Evolutionary conservation across 2,888 invertebrate genomes (phyloP).

Genomic region (Drosophila diplacantha): DNA sequence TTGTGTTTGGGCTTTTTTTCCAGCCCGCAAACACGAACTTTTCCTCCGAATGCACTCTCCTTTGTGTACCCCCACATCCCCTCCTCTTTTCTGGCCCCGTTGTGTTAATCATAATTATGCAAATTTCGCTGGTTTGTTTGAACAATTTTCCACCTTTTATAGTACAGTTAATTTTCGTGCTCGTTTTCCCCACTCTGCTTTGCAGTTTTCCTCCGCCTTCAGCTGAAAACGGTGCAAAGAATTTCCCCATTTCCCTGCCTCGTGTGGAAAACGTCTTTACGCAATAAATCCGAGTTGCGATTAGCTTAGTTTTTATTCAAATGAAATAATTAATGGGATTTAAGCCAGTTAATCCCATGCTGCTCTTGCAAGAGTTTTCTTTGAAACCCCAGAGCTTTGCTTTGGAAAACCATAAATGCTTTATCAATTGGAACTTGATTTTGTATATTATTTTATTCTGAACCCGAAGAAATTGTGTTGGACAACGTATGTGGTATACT

Average conservation of each 20-base stretch:
- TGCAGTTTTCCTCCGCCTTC: conserved; percentile 4
- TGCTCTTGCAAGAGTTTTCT: neutral
- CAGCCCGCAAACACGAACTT: conserved; percentile 25
- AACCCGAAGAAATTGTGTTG: too few relatives aligned
- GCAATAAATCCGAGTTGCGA: conserved; percentile 64
- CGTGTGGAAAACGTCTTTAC: conserved; percentile 61
- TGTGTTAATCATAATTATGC: conserved; percentile 75
- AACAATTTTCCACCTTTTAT: conserved; percentile 75
- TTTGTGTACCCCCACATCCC: neutral
- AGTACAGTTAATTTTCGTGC: conserved; percentile 71
- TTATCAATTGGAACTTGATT: neutral
- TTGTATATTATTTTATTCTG: too few relatives aligned
- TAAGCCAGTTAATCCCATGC: too few relatives aligned
- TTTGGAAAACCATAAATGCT: neutral
- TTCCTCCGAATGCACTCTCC: conserved; percentile 18
- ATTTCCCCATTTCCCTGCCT: conserved; percentile 43
- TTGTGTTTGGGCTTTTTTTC: conserved; percentile 1
- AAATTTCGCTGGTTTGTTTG: conserved; percentile 71
- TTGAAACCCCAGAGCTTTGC: neutral
- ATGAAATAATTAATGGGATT: conserved; percentile 2
- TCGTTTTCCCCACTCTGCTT: conserved; percentile 34
- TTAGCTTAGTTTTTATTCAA: conserved; percentile 38
- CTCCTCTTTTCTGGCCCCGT: conserved; percentile 7
- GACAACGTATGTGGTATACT: neutral
- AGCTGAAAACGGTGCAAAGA: conserved; percentile 49